A percentile compares a stretch with the other conserved stretches of the same genome.
Conservation (phyloP, 2,113 vertebrate genomes). For the Ivindomyrus marchei region DNA sequence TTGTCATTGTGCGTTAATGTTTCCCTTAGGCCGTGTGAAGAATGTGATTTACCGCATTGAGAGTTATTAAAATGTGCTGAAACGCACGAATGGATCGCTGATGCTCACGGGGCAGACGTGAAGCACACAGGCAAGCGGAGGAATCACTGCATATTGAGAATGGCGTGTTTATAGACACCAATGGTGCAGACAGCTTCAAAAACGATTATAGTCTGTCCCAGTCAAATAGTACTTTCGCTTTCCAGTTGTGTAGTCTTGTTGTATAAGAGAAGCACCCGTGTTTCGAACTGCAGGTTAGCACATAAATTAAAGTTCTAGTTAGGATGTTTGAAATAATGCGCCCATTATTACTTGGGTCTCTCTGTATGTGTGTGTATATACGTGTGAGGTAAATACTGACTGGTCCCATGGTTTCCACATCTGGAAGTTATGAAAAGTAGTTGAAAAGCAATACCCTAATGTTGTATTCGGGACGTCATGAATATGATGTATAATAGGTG, state of each 20-base stretch:
- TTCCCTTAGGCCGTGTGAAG: neutral
- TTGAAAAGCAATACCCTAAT: neutral
- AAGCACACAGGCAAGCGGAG: neutral
- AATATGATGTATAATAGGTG: neutral
- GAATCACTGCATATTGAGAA: neutral
- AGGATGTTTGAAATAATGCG: neutral
- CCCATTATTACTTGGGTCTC: neutral
- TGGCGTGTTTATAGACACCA: neutral
- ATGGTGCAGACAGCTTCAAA: neutral
- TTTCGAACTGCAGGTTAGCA: neutral
- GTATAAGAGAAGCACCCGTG: neutral
- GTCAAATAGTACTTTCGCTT: neutral
- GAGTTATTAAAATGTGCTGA: conserved; percentile 10
- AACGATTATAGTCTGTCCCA: neutral
- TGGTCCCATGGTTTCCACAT: neutral
- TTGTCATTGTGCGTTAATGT: neutral
- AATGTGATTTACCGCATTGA: neutral
- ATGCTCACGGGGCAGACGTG: neutral
- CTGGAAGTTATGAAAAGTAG: neutral
- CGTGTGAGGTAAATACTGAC: neutral
- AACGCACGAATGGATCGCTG: neutral
- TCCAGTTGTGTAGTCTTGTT: neutral
- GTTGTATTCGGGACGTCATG: neutral
- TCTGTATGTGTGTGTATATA: neutral
- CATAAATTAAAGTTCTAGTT: neutral